Evolutionary conservation across 2,888 invertebrate genomes (phyloP).

Genomic region (Parelbella ahira): DNA sequence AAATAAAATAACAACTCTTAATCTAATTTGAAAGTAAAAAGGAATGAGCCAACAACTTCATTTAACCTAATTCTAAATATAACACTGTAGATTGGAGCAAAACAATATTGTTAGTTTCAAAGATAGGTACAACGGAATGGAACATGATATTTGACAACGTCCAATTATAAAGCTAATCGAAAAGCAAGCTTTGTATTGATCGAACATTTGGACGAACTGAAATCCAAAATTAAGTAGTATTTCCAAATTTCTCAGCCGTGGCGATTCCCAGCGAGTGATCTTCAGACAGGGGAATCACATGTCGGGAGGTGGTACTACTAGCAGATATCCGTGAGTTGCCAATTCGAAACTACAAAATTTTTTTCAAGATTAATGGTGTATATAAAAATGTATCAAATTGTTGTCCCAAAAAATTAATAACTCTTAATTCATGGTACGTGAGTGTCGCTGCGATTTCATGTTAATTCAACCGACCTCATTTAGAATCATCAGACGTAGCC

Average conservation of each 20-base stretch:
- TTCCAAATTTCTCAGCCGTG: slow-evolving; percentile 80
- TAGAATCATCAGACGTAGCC: slow-evolving; percentile 16
- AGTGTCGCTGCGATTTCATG: too few species aligned
- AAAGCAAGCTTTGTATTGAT: not conserved
- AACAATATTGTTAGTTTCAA: not conserved
- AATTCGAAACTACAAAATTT: slow-evolving; percentile 24
- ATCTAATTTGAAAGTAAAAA: too few species aligned
- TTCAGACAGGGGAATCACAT: slow-evolving; percentile 87
- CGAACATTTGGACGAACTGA: slow-evolving; percentile 13
- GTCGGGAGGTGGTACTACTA: slow-evolving; percentile 82
- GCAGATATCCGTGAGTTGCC: slow-evolving; percentile 84
- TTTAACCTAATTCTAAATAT: too few species aligned
- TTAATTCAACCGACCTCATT: slow-evolving; percentile 6
- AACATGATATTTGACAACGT: not conserved
- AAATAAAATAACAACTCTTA: too few species aligned
- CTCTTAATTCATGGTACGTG: too few species aligned
- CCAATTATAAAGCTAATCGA: not conserved
- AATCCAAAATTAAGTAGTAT: slow-evolving; percentile 34
- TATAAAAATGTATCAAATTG: too few species aligned
- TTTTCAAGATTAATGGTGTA: too few species aligned
- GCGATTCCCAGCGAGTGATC: slow-evolving; percentile 87
- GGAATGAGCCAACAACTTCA: too few species aligned
- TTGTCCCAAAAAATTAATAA: too few species aligned
- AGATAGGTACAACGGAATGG: not conserved
- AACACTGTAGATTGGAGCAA: too few species aligned